Evolutionary conservation across 2,888 invertebrate genomes (phyloP).

Genomic region (Polydrusus tereticollis): DNA sequence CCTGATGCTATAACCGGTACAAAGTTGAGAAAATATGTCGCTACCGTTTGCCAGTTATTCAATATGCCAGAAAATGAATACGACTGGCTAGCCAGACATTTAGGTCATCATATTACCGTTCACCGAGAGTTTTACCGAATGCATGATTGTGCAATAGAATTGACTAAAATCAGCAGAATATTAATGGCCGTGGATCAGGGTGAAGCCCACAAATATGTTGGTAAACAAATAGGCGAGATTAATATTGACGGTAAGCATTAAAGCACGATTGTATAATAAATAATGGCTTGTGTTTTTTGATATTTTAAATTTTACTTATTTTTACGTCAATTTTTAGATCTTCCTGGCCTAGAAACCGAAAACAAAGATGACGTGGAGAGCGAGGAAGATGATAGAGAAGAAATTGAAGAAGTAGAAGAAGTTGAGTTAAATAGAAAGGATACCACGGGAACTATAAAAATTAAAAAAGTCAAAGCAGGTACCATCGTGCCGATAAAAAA

Average conservation of each 20-base stretch:
- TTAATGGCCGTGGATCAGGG: slow-evolving; percentile 53
- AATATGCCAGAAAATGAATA: slow-evolving; percentile 6
- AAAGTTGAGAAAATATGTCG: slow-evolving; percentile 4
- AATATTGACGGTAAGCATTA: not conserved
- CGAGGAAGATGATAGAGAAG: no score
- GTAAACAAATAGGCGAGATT: slow-evolving; percentile 3
- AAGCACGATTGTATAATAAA: not conserved
- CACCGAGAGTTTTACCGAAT: slow-evolving; percentile 56
- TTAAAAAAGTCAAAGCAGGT: no score
- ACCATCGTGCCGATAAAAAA: no score
- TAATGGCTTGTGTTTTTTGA: no score
- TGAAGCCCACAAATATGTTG: slow-evolving; percentile 31
- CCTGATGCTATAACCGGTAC: not conserved
- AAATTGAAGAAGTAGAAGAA: no score
- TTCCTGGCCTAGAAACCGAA: no score
- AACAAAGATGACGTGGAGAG: no score
- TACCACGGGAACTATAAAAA: no score
- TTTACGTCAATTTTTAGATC: no score
- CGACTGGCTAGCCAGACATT: slow-evolving; percentile 55
- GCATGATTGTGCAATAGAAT: slow-evolving; percentile 53
- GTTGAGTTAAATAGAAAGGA: no score
- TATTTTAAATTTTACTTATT: no score
- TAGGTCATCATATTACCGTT: slow-evolving; percentile 54
- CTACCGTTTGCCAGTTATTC: slow-evolving; percentile 49
- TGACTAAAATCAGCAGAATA: slow-evolving; percentile 54